Conservation (phyloP, 2,888 invertebrate species). For the Amphipyra tragopoginis region DNA sequence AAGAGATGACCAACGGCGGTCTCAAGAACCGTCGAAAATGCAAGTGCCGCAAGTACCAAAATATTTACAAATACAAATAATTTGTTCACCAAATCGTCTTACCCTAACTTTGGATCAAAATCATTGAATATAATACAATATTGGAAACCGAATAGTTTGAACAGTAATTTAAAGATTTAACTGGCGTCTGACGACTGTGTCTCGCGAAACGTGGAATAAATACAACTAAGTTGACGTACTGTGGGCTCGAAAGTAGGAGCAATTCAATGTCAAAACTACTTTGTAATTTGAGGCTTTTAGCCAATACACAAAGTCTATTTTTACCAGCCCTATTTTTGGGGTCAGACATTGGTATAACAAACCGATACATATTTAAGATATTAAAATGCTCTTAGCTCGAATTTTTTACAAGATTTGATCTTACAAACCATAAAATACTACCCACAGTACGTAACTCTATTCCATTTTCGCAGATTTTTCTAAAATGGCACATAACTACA, state of each 20-base stretch:
- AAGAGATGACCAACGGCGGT: slow-evolving; percentile 61
- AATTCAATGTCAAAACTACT: slow-evolving; percentile 16
- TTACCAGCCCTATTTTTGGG: slow-evolving; percentile 2
- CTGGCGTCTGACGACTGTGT: slow-evolving; percentile 46
- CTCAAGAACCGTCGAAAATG: slow-evolving; percentile 75
- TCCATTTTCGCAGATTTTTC: slow-evolving; percentile 29
- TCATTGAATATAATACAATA: slow-evolving; percentile 59
- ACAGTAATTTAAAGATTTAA: slow-evolving; percentile 56
- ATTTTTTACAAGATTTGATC: slow-evolving; percentile 18
- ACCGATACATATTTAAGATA: slow-evolving; percentile 13
- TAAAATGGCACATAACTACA: slow-evolving; percentile 61
- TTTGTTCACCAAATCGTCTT: slow-evolving; percentile 67
- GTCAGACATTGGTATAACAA: slow-evolving; percentile 13
- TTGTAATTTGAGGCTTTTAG: slow-evolving; percentile 27
- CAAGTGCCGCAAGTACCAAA: slow-evolving; percentile 79
- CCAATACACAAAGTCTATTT: slow-evolving; percentile 9
- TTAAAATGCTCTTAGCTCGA: slow-evolving; percentile 1
- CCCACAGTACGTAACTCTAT: slow-evolving; percentile 1
- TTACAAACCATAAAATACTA: slow-evolving; percentile 3
- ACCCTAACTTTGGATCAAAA: slow-evolving; percentile 75
- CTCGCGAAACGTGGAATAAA: slow-evolving; percentile 20
- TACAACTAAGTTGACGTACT: background rate
- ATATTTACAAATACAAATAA: slow-evolving; percentile 78
- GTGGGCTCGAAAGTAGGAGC: background rate
- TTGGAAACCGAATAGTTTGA: slow-evolving; percentile 49